Base-by-base conservation (phyloP, 2,888 invertebrate genomes). In the Drosophila setosimentum region DNA sequence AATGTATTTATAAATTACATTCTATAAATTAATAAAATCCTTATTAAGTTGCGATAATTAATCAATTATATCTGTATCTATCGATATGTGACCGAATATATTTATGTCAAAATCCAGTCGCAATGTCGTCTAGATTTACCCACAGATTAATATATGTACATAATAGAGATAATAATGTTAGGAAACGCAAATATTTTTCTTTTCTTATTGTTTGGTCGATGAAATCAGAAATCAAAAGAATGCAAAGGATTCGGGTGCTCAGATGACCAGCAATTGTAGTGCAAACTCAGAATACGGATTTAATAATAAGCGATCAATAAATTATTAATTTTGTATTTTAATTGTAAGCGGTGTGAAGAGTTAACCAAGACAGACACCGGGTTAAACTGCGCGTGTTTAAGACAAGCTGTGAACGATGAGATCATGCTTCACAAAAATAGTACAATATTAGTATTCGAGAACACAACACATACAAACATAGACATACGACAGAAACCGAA, bases 361-460 rank as follows among this genome's bases (percentile, higher is more conserved):
- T 65, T 68, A 37, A 27, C 65, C 61, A 76, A 76, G 77, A 76
- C 65, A 73, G 59, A 75, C 65, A 73, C 60, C 67, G 66, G 71
- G 67, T 73, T 82, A 61, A 82, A 73, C 79, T 80, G 83, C 86
- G 86, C 77, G 82, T 82, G 80, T 89, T 77, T 75, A 76, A 78
- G 81, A 78, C 68, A 76, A 74, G 78, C 77, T 73, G 45, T 45
- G 76, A 73, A 66, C 76, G 86, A 90, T 89, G 90, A 89, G 89
- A 89, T 89, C 89, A 89, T 82, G 80, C 78, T 71, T 79, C 82
- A 78, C 80, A 77, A 69, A 90, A 85, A 83, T 89, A 87, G 76
- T 75, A 78, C 80, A 75, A 71, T 79, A 79, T 79, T 75, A 79
- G 78, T 78, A 80, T 77, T 70, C 83, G 80, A 72, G 75, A 80